phyloP scores from a whole-genome alignment of 2,113 vertebrate genomes.

The Myiozetetes cayanensis region DNA sequence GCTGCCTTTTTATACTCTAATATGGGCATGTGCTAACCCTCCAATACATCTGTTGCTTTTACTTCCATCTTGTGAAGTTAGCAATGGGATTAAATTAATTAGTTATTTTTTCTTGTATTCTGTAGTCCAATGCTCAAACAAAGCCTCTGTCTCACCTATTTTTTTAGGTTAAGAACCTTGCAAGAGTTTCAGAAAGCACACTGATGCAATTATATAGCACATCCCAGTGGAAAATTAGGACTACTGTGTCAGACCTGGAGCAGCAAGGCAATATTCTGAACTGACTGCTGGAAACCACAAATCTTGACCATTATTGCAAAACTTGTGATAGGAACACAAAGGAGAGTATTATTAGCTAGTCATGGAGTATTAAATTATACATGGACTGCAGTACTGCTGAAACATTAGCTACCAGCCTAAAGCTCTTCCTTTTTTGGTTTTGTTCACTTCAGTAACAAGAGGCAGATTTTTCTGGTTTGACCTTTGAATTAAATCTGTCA shows the following conservation, averaged over 20 bases:
- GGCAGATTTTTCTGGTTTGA: background rate
- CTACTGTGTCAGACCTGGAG: background rate
- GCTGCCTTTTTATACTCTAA: background rate
- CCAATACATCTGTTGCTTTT: background rate
- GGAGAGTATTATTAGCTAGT: slow-evolving; percentile 11
- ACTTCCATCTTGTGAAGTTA: background rate
- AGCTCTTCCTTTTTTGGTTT: slow-evolving; percentile 11
- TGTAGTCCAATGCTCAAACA: background rate
- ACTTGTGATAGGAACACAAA: background rate
- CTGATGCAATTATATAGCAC: background rate
- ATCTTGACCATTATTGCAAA: slow-evolving; percentile 18
- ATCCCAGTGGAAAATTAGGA: slow-evolving; percentile 8
- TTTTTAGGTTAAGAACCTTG: background rate
- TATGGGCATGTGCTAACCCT: background rate
- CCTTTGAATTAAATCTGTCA: slow-evolving; percentile 14
- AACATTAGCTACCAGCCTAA: background rate
- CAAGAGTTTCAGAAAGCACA: background rate
- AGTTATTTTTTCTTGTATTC: background rate
- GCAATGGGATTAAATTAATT: background rate
- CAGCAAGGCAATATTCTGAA: background rate
- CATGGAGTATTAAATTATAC: slow-evolving; percentile 28
- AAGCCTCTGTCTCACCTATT: background rate
- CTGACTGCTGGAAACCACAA: background rate
- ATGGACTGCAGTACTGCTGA: background rate
- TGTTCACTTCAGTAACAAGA: background rate